Evolutionary conservation across 2,888 invertebrate species (phyloP).

Genomic region (Geotrupes spiniger): DNA sequence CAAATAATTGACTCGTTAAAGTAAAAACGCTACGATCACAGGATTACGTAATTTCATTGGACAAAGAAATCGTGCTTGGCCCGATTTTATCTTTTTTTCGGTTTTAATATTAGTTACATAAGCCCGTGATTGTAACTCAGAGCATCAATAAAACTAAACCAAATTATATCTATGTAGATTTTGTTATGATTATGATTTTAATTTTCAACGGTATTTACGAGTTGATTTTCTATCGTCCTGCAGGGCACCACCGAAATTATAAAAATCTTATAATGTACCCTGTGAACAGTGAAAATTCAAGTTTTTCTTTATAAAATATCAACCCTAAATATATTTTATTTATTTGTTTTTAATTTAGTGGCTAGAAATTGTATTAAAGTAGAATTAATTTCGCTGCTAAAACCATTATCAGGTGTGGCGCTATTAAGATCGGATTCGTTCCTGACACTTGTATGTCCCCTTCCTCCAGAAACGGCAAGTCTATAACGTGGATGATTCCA

Average conservation of each 20-base stretch:
- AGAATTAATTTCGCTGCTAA: conserved; percentile 49
- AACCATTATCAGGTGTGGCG: conserved; percentile 46
- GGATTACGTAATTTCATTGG: no score
- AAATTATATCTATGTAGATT: no score
- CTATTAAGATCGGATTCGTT: conserved; percentile 37
- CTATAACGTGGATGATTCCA: conserved; percentile 93
- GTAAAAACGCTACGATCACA: no score
- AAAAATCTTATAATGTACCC: not conserved
- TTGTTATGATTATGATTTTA: no score
- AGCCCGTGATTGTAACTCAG: no score
- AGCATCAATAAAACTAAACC: no score
- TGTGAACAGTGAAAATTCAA: not conserved
- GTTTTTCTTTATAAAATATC: conserved; percentile 13
- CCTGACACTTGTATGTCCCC: conserved; percentile 74
- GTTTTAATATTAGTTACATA: no score
- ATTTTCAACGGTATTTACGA: not conserved
- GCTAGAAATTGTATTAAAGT: conserved; percentile 34
- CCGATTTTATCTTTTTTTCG: no score
- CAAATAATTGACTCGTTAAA: no score
- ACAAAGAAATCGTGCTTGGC: no score
- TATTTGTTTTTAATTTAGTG: conserved; percentile 16
- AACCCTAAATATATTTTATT: conserved; percentile 17
- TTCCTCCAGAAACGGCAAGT: conserved; percentile 78
- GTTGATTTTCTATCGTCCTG: conserved; percentile 3
- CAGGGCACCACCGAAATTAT: not conserved